Base-by-base conservation (phyloP, 2,797 vertebrate species). In the Malurus leucopterus region DNA sequence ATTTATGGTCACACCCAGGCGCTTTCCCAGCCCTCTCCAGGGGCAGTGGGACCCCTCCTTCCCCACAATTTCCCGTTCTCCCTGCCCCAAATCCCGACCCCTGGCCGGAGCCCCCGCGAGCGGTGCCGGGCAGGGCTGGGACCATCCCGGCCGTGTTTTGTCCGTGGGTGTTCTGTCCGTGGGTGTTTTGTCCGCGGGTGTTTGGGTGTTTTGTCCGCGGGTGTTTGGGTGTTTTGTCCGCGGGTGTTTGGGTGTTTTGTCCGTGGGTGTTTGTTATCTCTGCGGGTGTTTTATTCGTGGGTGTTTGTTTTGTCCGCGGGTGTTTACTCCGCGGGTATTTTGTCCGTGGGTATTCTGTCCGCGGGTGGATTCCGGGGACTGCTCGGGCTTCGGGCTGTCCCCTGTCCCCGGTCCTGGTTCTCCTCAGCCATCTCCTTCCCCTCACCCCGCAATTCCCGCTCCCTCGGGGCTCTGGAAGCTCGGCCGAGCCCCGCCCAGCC, bases 401-500 rank as follows among this genome's bases (percentile, higher is more conserved):
- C 44, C 50, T 3, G 3, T 32, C 26, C 22, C 2, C 55, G 22
- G 30, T 32, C 19, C 5, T 46, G 49, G 6, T 5, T 9, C 44
- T 53, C 32, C n/a, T 21, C 34, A n/a, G 15, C 71, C 54, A 68
- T 36, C 11, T 9, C 51, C 0, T 22, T 63, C 19, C 15, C 58
- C 59, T 57, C 23, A 4, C 22, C 1, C 36, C 10, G 13, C 40
- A 27, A n/a, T 27, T 51, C 24, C 18, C 36, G 57, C 51, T 49
- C 27, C 30, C 38, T 32, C 41, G 19, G 38, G 40, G 1, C 1
- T 1, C 64, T 40, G 40, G 19, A 3, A 4, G 40, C 24, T 0
- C 23, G 7, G 68, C 53, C 9, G 68, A 41, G 32, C 72, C 43
- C 49, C 55, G 29, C 43, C 9, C 44, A 23, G 30, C 29, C 12